Conservation (phyloP, 2,888 invertebrate species). For the Paralinhomoeus sp. region DNA sequence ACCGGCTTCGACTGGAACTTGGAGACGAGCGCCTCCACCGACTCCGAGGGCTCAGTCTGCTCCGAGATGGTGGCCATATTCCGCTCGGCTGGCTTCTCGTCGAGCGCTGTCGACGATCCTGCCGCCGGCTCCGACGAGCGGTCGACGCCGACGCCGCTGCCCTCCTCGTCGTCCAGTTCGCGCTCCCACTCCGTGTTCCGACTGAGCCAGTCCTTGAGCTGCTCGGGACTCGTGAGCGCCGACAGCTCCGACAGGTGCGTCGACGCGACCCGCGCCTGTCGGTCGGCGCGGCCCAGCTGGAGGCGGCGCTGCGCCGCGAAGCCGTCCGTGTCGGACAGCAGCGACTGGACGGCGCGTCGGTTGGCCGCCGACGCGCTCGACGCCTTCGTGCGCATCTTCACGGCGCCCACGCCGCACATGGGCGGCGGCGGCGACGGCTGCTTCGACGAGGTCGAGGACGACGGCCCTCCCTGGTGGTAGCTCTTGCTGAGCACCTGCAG, state of each 20-base stretch:
- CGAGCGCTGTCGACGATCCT: neutral
- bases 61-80: constrained; percentile 2
- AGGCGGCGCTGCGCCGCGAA: neutral
- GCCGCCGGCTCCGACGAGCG: too few species aligned
- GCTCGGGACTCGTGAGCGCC: neutral
- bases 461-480: too few species aligned
- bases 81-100: neutral
- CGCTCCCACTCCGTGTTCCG: neutral
- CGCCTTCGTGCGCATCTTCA: too few species aligned
- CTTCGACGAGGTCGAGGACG: too few species aligned
- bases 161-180: neutral
- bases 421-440: too few species aligned
- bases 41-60: neutral
- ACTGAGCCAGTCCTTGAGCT: constrained; percentile 1
- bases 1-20: too few species aligned
- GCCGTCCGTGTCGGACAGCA: too few species aligned
- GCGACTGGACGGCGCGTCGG: too few species aligned
- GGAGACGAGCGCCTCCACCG: neutral
- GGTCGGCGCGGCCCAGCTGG: neutral
- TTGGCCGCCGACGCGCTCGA: too few species aligned
- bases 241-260: neutral
- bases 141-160: too few species aligned
- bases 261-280: neutral
- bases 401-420: too few species aligned
- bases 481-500: too few species aligned